phyloP scores from a whole-genome alignment of 1,140 invertebrate species.

The Lithobius niger region DNA sequence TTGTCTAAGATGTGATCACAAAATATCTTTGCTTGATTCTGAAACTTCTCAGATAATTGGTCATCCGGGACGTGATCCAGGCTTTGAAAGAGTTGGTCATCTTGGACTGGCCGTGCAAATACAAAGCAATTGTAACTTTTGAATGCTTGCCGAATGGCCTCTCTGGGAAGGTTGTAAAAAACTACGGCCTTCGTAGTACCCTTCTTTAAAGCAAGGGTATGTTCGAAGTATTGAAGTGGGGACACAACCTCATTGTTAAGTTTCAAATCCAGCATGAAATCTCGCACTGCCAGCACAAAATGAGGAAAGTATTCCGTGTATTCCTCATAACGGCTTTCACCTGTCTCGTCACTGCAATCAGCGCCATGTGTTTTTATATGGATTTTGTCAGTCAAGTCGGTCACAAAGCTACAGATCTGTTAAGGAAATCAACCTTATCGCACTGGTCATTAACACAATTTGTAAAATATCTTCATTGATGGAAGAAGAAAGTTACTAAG shows the following conservation, averaged over 20 bases:
- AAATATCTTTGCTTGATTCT: no score
- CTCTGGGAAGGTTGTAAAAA: neutral
- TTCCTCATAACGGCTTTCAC: neutral
- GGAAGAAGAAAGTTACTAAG: no score
- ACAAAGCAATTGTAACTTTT: neutral
- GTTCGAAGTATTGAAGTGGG: neutral
- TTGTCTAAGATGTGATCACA: no score
- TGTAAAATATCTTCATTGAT: no score
- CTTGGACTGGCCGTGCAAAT: neutral
- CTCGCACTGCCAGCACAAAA: neutral
- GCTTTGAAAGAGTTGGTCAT: neutral
- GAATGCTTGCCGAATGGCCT: neutral
- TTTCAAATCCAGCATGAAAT: neutral
- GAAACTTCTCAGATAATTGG: no score
- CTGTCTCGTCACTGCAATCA: neutral
- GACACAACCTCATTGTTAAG: neutral
- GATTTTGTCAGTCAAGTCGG: neutral
- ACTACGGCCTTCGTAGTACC: neutral
- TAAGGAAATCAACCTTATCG: no score
- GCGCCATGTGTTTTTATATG: neutral
- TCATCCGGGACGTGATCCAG: no score
- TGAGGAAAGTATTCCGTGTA: neutral
- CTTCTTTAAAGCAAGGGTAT: neutral
- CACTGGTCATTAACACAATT: no score
- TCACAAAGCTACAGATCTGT: neutral